Evolutionary conservation across 2,888 invertebrate species (phyloP), one percentile per base, ranked within the genome.

Genomic region (Tiliacea citrago): DNA sequence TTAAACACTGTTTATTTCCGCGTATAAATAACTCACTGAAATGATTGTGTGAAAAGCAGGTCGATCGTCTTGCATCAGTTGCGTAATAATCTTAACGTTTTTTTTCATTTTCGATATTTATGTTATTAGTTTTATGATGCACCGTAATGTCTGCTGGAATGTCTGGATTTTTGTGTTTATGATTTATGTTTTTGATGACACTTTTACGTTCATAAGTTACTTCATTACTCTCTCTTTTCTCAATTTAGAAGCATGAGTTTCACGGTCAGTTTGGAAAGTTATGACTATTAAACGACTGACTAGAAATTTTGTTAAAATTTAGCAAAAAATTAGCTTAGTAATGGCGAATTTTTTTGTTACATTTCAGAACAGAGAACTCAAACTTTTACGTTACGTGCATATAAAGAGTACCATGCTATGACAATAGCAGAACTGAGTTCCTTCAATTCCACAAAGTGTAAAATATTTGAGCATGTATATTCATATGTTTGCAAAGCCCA

Each of bases 1-100:
- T 58, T 74, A 61, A 75, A 51, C 66, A 45, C 49, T 66, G 66
- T 75, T 81, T 81, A 75, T 81, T 81, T 81, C 16, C 9, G 24
- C 42, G 16, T 61, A 61, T 49, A 81, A 81, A 77, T 81, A 81
- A 42, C 76, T 75, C 18, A 18, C 53, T 51, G 35, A 18, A 45
- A 66, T 66, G 45, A 75, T 75, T 82, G 76, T 35, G 35, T 12
- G 29, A 35, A 81, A 39, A 63, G 13, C 21, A 6, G 49, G 60
- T 77, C 81, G 6, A 58, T 58, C n/a, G 45, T 47, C 51, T 49
- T 73, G 16, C 49, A 63, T 18, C 49, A 16, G 42, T 63, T 58
- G 24, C 18, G 62, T 29, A 63, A 58, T 63, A 55, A 45, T 65
- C n/a, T n/a, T 12, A 47, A 42, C 7, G 21, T 51, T 73, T 63